Conservation (phyloP, 2,797 vertebrate genomes). For the Halcyon badia region DNA sequence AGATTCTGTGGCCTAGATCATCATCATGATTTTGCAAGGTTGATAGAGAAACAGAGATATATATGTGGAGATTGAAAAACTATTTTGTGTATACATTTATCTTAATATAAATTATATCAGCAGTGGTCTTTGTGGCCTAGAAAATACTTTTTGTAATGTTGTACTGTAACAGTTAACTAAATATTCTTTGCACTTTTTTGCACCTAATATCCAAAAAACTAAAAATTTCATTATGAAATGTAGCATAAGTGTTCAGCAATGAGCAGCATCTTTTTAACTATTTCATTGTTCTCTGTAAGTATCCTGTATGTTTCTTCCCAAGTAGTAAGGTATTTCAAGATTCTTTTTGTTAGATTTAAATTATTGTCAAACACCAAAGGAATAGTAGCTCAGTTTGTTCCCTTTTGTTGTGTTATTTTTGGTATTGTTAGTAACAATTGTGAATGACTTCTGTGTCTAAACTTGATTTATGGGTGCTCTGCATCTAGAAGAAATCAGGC, state of each 20-base stretch:
- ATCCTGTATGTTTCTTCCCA: conserved; percentile 15
- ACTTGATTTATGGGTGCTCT: conserved; percentile 22
- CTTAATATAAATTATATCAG: conserved; percentile 41
- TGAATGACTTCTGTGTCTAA: conserved; percentile 7
- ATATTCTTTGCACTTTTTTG: conserved; percentile 70
- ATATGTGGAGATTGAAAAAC: conserved; percentile 31
- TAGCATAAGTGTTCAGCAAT: conserved; percentile 70
- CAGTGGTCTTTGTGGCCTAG: conserved; percentile 40
- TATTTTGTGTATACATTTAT: conserved; percentile 64
- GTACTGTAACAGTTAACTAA: conserved; percentile 62
- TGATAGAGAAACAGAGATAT: neutral
- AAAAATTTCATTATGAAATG: conserved; percentile 64
- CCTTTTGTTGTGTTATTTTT: conserved; percentile 11
- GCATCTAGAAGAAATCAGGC: conserved; percentile 20
- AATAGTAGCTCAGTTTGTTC: conserved; percentile 25
- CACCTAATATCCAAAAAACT: conserved; percentile 57
- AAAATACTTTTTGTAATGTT: conserved; percentile 69
- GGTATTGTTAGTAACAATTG: neutral
- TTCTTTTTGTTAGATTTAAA: conserved; percentile 1
- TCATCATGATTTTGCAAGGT: conserved; percentile 1
- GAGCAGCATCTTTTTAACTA: conserved; percentile 42
- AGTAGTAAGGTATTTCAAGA: neutral
- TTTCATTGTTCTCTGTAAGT: conserved; percentile 38
- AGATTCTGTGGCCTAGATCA: neutral
- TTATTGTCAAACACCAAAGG: conserved; percentile 64